phyloP scores from a whole-genome alignment of 2,888 invertebrate genomes.

The Pocota personata region DNA sequence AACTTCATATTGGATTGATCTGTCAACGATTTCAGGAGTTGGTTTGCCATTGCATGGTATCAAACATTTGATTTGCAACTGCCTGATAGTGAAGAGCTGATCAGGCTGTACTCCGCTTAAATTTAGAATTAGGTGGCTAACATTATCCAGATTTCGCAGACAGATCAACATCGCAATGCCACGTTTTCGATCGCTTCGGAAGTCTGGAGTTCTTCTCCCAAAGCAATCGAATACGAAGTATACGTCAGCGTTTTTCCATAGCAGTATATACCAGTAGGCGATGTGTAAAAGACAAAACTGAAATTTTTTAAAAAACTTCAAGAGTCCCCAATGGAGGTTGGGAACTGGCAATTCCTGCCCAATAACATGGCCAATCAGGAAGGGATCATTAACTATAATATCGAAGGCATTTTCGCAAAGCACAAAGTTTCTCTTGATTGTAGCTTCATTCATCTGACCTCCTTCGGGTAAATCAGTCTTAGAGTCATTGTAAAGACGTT shows the following conservation, averaged over 20 bases:
- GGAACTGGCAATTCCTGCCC: conserved; percentile 55
- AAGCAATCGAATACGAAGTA: conserved; percentile 80
- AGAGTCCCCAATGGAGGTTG: conserved; percentile 74
- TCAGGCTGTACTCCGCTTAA: conserved; percentile 76
- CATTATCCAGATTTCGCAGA: conserved; percentile 77
- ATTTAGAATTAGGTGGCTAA: conserved; percentile 77
- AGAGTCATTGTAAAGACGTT: conserved; percentile 76
- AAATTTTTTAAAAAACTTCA: conserved; percentile 76
- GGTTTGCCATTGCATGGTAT: conserved; percentile 76
- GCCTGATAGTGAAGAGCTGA: conserved; percentile 77
- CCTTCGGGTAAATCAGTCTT: conserved; percentile 58
- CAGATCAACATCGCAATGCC: conserved; percentile 78
- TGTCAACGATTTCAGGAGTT: conserved; percentile 76
- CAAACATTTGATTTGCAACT: conserved; percentile 77
- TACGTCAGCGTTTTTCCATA: conserved; percentile 78
- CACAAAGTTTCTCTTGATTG: conserved; percentile 77
- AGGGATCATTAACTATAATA: conserved; percentile 76
- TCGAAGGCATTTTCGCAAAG: conserved; percentile 78
- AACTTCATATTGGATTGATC: conserved; percentile 78
- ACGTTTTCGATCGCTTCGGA: conserved; percentile 74
- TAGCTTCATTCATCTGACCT: conserved; percentile 75
- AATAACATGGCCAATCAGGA: conserved; percentile 62
- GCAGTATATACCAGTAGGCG: conserved; percentile 77
- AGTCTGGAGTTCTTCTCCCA: conserved; percentile 77
- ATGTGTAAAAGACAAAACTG: conserved; percentile 77